Conservation (phyloP, 1,140 invertebrate species). For the Zaprionus tsacasi region DNA sequence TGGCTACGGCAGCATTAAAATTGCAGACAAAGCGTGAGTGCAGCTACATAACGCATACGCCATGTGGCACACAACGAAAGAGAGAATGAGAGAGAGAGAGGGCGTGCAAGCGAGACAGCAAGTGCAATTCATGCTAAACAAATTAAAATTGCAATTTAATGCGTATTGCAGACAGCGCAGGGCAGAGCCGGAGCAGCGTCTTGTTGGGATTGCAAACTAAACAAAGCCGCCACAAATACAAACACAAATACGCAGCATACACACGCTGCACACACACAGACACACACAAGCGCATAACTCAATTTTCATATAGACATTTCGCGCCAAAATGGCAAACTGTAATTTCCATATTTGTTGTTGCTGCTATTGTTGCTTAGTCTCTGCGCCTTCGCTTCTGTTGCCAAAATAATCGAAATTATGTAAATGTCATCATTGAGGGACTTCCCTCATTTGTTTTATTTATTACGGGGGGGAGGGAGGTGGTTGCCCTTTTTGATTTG, state of each 20-base stretch:
- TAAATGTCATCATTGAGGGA: slow-evolving; percentile 51
- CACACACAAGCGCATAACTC: slow-evolving; percentile 48
- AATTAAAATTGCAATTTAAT: slow-evolving; percentile 82
- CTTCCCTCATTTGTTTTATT: slow-evolving; percentile 62
- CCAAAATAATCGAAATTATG: slow-evolving; percentile 80
- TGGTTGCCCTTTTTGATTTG: slow-evolving; percentile 53
- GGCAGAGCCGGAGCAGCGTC: slow-evolving; percentile 30
- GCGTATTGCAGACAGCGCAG: slow-evolving; percentile 55
- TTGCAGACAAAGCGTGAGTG: slow-evolving; percentile 69
- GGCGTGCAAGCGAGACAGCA: not conserved
- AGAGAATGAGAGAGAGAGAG: slow-evolving; percentile 1
- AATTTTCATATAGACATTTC: slow-evolving; percentile 72
- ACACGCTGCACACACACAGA: not conserved
- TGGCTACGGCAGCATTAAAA: slow-evolving; percentile 61
- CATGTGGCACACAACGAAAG: slow-evolving; percentile 53
- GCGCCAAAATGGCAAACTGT: slow-evolving; percentile 72
- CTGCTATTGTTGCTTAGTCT: slow-evolving; percentile 28
- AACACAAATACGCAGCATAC: slow-evolving; percentile 12
- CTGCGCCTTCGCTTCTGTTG: slow-evolving; percentile 31
- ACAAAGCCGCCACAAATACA: slow-evolving; percentile 46
- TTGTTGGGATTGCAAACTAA: slow-evolving; percentile 72
- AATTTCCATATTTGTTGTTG: slow-evolving; percentile 69
- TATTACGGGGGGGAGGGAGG: slow-evolving; percentile 21
- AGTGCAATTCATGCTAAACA: slow-evolving; percentile 65
- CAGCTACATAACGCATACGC: slow-evolving; percentile 70